Base-by-base conservation (phyloP, 2,888 invertebrate genomes). In the Hesperia comma region DNA sequence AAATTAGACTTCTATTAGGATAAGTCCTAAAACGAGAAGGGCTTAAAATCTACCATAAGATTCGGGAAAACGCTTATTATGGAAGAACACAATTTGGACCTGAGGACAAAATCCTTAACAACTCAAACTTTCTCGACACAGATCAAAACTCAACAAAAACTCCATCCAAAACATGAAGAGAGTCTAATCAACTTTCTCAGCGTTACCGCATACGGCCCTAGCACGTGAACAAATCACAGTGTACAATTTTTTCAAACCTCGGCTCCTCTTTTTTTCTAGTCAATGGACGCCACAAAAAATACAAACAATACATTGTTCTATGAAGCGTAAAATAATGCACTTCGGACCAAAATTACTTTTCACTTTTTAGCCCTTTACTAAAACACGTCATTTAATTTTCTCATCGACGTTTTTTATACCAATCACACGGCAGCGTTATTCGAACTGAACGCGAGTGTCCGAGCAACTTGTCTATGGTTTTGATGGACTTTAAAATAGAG, bases 341-440 rank as follows among this genome's bases (percentile, higher is more conserved):
- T 54, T 60, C 54, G 66, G 19, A 60, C 53, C 66, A 66, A 66
- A 66, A 66, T 66, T 66, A 60, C 60, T 66, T 66, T 60, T 66
- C 57, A 64, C 57, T 64, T 64, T 58, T 64, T 64, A 63, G 12
- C 64, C 41, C 64, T 58, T 64, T 64, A 63, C 63, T 43, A 56
- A 54, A 63, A 63, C 63, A 64, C 57, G 64, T 64, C 64, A 64
- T 68, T 70, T 64, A 68, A 70, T 66, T 68, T 53, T 70, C 64
- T 66, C 68, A 68, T 60, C 57, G 61, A 61, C 41, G 54, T 61
- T 61, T 68, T 67, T 60, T 63, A 61, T 61, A 43, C 53, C 60
- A 61, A 67, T 63, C 61, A 32, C 56, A 55, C 46, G 37, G 21
- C 33, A 63, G 55, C 32, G 62, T 69, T 41, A 68, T 68, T 70